Evolutionary conservation across 2,888 invertebrate genomes (phyloP), one percentile per base, ranked within the genome.

Genomic region (Cryptocephalus moraei): DNA sequence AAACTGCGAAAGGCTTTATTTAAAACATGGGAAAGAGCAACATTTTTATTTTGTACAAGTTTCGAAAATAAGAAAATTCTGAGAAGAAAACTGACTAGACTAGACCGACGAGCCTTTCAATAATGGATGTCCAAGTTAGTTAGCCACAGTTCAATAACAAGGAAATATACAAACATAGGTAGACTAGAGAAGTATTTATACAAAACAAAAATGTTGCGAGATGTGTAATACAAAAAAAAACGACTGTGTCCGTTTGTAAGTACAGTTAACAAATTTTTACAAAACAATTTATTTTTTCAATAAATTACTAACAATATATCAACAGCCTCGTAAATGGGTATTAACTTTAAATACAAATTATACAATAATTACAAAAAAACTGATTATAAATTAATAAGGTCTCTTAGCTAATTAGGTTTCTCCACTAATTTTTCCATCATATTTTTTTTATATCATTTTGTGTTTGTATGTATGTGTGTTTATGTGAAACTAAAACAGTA

Each of bases 311-410:
- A 66, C 63, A 64, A 60, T 66, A 65, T 54, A 65, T 66, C 58
- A 67, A 68, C 68, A 68, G 68, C 68, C 68, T 68, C 65, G 59
- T 64, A 65, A 36, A 59, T 62, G 64, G 61, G 62, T 66, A 66
- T 55, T 61, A 62, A 65, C 52, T 54, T 51, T 54, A 52, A 58
- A 53, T 56, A 58, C 59, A 62, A 57, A 64, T 62, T 60, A 57
- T 58, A 59, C 62, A 66, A 65, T 66, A 36, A 36, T 12, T 36
- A 36, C 36, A 36, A 36, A 36, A 36, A 36, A 12, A 4, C 12
- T 2, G 12, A 36, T 22, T 22, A 36, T 36, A 66, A 66, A 64
- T 66, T 64, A 65, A 56, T 61, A 64, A 55, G 59, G 48, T 52
- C 49, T 52, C 46, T 46, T 41, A 22, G 22, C 22, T 22, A 22